A percentile compares a stretch with the other conserved stretches of the same genome.
phyloP scores from a whole-genome alignment of 2,797 vertebrate species.

The Labroides dimidiatus region DNA sequence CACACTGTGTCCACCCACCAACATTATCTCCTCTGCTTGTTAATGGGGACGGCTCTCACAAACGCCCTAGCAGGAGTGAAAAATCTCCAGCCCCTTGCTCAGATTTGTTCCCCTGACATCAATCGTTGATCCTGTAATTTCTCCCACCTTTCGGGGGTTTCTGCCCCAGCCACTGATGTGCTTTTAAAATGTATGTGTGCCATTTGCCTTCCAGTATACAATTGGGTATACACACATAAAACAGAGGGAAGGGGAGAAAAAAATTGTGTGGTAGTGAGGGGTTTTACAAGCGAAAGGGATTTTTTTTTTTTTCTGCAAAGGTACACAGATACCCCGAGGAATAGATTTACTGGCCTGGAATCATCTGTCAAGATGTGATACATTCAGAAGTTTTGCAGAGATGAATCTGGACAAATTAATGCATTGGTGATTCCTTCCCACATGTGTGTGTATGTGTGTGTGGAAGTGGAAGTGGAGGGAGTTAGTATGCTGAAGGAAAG shows the following conservation, averaged over 20 bases:
- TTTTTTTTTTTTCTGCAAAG: constrained; percentile 70
- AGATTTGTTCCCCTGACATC: constrained; percentile 81
- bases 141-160: constrained; percentile 69
- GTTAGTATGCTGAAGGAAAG: constrained; percentile 82
- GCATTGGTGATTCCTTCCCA: constrained; percentile 76
- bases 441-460: constrained; percentile 22
- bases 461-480: constrained; percentile 46
- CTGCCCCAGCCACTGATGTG: constrained; percentile 69
- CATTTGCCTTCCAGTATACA: constrained; percentile 81
- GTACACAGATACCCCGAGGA: constrained; percentile 82
- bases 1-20: constrained; percentile 68
- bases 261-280: constrained; percentile 52
- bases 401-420: constrained; percentile 85
- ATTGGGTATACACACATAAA: constrained; percentile 66
- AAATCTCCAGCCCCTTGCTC: constrained; percentile 64
- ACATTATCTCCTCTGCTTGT: constrained; percentile 69
- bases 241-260: constrained; percentile 46
- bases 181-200: constrained; percentile 83
- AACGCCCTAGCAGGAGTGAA: constrained; percentile 60
- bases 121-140: constrained; percentile 81
- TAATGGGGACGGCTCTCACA: constrained; percentile 69
- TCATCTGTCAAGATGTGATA: constrained; percentile 86
- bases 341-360: constrained; percentile 84
- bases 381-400: constrained; percentile 84
- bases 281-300: constrained; percentile 73